Conservation (phyloP, 1,140 invertebrate species). For the Saccostrea echinata region DNA sequence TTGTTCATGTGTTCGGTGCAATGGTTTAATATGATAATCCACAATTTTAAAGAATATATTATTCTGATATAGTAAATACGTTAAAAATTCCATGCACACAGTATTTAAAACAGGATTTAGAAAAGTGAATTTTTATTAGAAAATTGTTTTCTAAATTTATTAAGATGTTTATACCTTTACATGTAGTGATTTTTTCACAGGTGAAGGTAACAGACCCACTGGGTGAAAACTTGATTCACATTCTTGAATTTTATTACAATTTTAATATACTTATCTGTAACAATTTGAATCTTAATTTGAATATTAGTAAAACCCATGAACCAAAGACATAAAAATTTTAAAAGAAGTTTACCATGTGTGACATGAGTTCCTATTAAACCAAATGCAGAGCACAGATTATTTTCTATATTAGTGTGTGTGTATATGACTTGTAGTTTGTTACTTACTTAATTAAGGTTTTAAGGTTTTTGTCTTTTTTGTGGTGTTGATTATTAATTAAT, state of each 20-base stretch:
- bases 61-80: not conserved
- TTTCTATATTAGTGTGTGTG: not conserved
- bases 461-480: constrained; percentile 31
- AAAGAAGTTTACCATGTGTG: not conserved
- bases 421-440: constrained; percentile 32
- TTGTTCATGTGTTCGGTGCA: not conserved
- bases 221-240: too few species aligned
- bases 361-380: not conserved
- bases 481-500: constrained; percentile 37
- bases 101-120: not conserved
- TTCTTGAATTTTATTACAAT: too few species aligned
- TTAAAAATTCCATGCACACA: not conserved
- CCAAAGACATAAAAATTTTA: too few species aligned
- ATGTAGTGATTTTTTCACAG: too few species aligned
- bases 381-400: not conserved
- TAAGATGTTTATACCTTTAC: too few species aligned
- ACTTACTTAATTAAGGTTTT: constrained; percentile 23
- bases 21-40: not conserved
- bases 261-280: too few species aligned
- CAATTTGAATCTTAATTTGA: too few species aligned
- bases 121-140: too few species aligned
- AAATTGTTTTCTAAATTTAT: too few species aligned
- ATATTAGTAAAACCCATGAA: too few species aligned
- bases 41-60: not conserved
- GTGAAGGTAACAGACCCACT: too few species aligned